Evolutionary conservation across 1,140 invertebrate genomes (phyloP).

Genomic region (Drosophila prosaltans): DNA sequence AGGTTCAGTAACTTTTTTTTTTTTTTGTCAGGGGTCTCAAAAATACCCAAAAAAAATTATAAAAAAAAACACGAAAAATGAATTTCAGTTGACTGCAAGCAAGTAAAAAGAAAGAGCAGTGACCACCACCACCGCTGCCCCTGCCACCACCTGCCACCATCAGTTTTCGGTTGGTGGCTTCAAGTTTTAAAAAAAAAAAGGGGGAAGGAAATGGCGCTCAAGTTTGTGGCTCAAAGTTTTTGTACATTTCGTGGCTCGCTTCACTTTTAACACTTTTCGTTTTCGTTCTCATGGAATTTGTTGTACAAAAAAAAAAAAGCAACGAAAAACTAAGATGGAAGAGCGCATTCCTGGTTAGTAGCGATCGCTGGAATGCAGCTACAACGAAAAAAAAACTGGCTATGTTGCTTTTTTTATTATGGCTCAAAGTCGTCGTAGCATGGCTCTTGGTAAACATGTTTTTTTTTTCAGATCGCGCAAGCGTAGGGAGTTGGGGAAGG

Average conservation of each 20-base stretch:
- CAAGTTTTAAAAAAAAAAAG: slow-evolving; percentile 6
- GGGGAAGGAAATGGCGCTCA: slow-evolving; percentile 26
- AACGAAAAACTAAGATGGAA: slow-evolving; percentile 27
- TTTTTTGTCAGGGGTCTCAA: slow-evolving; percentile 35
- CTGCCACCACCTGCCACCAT: neutral
- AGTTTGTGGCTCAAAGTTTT: slow-evolving; percentile 43
- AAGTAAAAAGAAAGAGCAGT: slow-evolving; percentile 5
- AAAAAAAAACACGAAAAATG: slow-evolving; percentile 15
- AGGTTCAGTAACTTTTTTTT: slow-evolving; percentile 59
- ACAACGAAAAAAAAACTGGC: slow-evolving; percentile 65
- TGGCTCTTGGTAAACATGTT: slow-evolving; percentile 19
- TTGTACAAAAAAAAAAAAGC: slow-evolving; percentile 49
- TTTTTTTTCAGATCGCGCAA: slow-evolving; percentile 27
- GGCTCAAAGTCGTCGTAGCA: slow-evolving; percentile 35
- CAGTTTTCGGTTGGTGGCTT: neutral
- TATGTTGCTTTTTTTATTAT: slow-evolving; percentile 55
- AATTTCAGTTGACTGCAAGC: slow-evolving; percentile 14
- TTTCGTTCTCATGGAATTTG: slow-evolving; percentile 73
- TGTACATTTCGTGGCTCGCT: slow-evolving; percentile 38
- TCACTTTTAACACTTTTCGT: slow-evolving; percentile 80
- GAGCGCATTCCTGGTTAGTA: slow-evolving; percentile 14
- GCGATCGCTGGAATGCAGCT: slow-evolving; percentile 67
- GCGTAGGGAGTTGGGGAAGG: slow-evolving; percentile 9
- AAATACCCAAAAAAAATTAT: neutral
- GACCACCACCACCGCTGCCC: neutral